Percentiles rank a stretch among this genome's conserved stretches.
phyloP scores from a whole-genome alignment of 2,113 vertebrate species.

The Melanerpes aurifrons region DNA sequence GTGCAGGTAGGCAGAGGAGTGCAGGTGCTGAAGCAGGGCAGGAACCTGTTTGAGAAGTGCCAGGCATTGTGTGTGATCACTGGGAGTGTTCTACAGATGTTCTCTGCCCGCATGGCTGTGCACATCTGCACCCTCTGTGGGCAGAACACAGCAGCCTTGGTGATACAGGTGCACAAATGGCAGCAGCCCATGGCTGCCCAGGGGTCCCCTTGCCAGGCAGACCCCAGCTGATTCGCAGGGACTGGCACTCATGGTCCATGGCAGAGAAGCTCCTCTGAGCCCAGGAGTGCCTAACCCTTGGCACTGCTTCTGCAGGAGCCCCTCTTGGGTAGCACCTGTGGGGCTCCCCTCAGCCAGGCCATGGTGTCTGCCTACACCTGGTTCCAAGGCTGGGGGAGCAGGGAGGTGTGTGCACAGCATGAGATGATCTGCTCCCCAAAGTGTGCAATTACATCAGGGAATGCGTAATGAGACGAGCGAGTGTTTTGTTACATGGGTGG shows the following conservation, averaged over 20 bases:
- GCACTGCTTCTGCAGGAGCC: not conserved
- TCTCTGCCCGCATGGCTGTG: not conserved
- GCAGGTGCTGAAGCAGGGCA: not conserved
- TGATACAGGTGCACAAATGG: not conserved
- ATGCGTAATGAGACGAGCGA: not conserved
- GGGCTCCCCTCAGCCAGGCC: no score
- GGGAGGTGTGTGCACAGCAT: not conserved
- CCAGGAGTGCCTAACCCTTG: not conserved
- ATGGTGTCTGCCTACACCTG: not conserved
- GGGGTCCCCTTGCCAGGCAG: not conserved
- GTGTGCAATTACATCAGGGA: not conserved
- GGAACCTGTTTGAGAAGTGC: not conserved
- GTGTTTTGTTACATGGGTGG: not conserved
- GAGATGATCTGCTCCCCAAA: not conserved
- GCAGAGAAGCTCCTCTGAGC: not conserved
- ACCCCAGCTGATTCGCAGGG: not conserved
- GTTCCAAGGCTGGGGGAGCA: not conserved
- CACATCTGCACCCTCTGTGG: not conserved
- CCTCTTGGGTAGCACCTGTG: accelerated
- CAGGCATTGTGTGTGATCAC: not conserved
- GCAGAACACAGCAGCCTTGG: not conserved
- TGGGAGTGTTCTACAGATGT: not conserved
- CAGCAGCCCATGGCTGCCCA: not conserved
- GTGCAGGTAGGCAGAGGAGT: not conserved
- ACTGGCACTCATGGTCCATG: accelerated